Conservation (phyloP, 2,888 invertebrate species). For the Pemphredon lugubris region DNA sequence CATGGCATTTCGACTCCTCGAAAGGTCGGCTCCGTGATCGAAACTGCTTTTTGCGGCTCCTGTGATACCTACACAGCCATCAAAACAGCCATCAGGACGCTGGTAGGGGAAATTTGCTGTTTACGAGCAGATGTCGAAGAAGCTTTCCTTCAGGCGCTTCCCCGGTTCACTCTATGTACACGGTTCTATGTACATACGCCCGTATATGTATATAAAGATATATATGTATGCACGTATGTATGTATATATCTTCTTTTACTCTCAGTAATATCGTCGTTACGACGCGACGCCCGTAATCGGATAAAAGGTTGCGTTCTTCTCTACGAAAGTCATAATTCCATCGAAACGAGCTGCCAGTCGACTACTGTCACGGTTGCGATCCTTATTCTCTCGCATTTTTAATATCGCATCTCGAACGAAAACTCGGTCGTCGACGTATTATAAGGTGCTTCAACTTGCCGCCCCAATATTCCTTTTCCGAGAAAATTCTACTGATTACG, state of each 20-base stretch:
- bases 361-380: slow-evolving; percentile 3
- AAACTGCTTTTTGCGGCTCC: slow-evolving; percentile 11
- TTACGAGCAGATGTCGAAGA: slow-evolving; percentile 40
- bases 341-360: slow-evolving; percentile 7
- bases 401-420: not conserved
- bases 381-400: slow-evolving; percentile 4
- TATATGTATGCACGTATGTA: no score
- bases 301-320: slow-evolving; percentile 27
- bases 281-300: slow-evolving; percentile 36
- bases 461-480: slow-evolving; percentile 9
- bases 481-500: no score
- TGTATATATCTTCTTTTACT: not conserved
- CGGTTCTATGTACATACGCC: not conserved
- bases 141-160: slow-evolving; percentile 17
- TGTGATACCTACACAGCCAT: slow-evolving; percentile 40
- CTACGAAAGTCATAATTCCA: slow-evolving; percentile 24
- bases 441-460: slow-evolving; percentile 14
- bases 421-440: slow-evolving; percentile 7
- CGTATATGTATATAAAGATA: not conserved
- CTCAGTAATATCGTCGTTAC: slow-evolving; percentile 43
- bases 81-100: slow-evolving; percentile 43
- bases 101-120: slow-evolving; percentile 45
- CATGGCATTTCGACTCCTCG: slow-evolving; percentile 12
- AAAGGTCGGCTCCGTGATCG: slow-evolving; percentile 30
- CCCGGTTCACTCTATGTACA: not conserved